Evolutionary conservation across 2,888 invertebrate species (phyloP).

Genomic region (Melikaiella ostensackeni): DNA sequence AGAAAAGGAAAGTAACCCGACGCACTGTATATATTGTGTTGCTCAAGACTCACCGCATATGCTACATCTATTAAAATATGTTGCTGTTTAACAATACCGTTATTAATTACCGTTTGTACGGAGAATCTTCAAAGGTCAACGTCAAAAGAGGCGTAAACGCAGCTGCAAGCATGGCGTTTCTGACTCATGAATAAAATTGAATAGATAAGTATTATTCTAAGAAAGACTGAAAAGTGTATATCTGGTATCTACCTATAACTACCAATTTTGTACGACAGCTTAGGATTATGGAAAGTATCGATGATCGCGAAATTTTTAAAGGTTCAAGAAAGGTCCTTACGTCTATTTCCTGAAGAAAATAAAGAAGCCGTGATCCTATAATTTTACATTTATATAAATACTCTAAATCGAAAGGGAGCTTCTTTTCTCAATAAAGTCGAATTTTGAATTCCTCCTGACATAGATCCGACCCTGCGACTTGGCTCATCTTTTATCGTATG

Average conservation of each 20-base stretch:
- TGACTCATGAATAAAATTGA: constrained; percentile 66
- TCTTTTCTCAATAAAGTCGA: neutral
- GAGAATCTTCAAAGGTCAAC: constrained; percentile 51
- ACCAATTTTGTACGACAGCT: constrained; percentile 55
- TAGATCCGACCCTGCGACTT: neutral
- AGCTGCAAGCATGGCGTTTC: constrained; percentile 39
- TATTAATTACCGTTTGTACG: constrained; percentile 38
- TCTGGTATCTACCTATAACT: constrained; percentile 52
- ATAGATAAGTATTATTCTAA: constrained; percentile 63
- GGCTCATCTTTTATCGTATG: constrained; percentile 8
- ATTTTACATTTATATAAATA: no score
- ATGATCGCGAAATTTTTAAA: constrained; percentile 11
- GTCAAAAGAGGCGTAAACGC: constrained; percentile 61
- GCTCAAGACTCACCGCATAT: neutral
- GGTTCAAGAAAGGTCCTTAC: neutral
- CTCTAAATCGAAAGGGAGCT: no score
- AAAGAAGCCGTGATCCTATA: no score
- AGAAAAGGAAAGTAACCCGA: neutral
- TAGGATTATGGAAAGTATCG: constrained; percentile 14
- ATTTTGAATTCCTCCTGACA: neutral
- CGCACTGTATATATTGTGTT: neutral
- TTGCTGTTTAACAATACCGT: constrained; percentile 36
- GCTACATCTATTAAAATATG: constrained; percentile 23
- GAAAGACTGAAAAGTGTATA: constrained; percentile 54
- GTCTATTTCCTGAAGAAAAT: no score